Percentiles rank a stretch among this genome's conserved stretches.
Conservation (phyloP, 2,888 invertebrate species). For the Tiliacea citrago region DNA sequence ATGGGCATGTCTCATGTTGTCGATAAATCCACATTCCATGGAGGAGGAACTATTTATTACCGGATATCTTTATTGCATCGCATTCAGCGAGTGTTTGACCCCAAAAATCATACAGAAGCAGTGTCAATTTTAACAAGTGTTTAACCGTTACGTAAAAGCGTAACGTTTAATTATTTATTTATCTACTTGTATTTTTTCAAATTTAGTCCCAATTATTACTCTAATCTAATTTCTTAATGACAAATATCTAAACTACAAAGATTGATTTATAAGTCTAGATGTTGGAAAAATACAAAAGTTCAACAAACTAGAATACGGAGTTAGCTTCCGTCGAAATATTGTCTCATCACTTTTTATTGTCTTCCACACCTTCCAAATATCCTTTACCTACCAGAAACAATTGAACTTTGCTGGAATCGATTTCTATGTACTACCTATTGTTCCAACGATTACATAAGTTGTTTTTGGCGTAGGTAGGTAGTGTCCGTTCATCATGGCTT, state of each 20-base stretch:
- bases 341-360: constrained; percentile 64
- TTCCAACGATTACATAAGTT: not conserved
- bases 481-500: not conserved
- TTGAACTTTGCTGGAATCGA: not conserved
- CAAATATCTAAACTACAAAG: constrained; percentile 74
- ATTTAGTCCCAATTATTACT: constrained; percentile 70
- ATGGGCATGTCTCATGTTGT: too few species aligned
- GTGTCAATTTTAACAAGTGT: constrained; percentile 41
- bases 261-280: constrained; percentile 72
- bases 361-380: constrained; percentile 27
- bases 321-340: constrained; percentile 51
- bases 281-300: constrained; percentile 79
- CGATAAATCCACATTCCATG: not conserved
- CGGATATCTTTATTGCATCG: not conserved
- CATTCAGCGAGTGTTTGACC: not conserved
- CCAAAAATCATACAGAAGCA: not conserved
- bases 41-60: not conserved
- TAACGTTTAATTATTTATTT: not conserved
- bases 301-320: constrained; percentile 34
- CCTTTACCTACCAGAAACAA: constrained; percentile 19
- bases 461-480: not conserved
- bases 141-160: not conserved
- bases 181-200: not conserved
- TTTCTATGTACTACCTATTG: not conserved
- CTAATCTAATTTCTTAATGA: constrained; percentile 64